A percentile compares a stretch with the other conserved stretches of the same genome.
These are phyloP conservation scores for Campopleginae sp. DNA, from an alignment of 2,888 invertebrate species.

Conservation along the genomic window DNA sequence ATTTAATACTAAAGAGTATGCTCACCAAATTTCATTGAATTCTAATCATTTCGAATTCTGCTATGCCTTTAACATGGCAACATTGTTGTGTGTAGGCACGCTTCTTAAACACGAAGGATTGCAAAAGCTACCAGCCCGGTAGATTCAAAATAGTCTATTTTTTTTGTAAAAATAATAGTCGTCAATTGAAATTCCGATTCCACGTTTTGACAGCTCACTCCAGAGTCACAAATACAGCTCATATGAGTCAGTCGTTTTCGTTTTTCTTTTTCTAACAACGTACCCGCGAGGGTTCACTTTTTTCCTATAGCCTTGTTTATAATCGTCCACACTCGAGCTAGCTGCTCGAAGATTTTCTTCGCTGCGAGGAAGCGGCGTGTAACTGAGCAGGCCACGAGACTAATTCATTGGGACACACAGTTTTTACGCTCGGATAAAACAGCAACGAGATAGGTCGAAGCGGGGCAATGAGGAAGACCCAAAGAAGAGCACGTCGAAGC, in stretches of 20 bases:
- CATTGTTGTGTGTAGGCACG: too few relatives aligned
- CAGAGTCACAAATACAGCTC: slow-evolving; percentile 39
- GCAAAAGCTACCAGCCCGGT: neutral
- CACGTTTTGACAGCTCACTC: slow-evolving; percentile 61
- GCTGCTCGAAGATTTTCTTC: slow-evolving; percentile 30
- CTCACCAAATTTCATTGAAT: too few relatives aligned
- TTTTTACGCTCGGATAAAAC: slow-evolving; percentile 65
- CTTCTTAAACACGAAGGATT: neutral
- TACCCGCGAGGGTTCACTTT: slow-evolving; percentile 27
- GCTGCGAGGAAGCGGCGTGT: slow-evolving; percentile 61
- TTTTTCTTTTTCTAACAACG: slow-evolving; percentile 26
- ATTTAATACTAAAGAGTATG: too few relatives aligned
- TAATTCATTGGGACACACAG: slow-evolving; percentile 68
- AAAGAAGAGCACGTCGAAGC: slow-evolving; percentile 4
- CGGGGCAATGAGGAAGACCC: slow-evolving; percentile 16
- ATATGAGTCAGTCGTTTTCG: slow-evolving; percentile 5
- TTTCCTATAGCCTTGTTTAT: slow-evolving; percentile 30
- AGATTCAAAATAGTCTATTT: neutral
- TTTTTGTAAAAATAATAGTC: neutral
- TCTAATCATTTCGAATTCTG: too few relatives aligned
- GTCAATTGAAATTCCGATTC: neutral
- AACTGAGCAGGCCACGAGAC: slow-evolving; percentile 64
- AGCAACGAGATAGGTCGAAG: slow-evolving; percentile 56
- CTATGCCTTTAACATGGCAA: too few relatives aligned
- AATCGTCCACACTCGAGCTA: slow-evolving; percentile 27